A percentile compares a stretch with the other conserved stretches of the same genome.
Evolutionary conservation across 2,888 invertebrate genomes (phyloP).

Genomic region (Cenopis cana): DNA sequence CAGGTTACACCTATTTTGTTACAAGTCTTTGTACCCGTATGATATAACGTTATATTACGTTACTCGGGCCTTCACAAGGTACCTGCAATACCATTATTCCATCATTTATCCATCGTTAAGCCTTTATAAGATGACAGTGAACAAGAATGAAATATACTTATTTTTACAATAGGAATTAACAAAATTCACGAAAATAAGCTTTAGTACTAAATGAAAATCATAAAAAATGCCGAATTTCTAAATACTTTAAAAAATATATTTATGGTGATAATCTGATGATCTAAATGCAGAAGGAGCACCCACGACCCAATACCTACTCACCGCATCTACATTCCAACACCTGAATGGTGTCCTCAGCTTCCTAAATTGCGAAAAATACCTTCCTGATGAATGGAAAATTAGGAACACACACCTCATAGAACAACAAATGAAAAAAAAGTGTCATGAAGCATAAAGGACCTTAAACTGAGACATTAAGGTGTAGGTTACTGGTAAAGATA

Average conservation of each 20-base stretch:
- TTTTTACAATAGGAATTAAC: too few species aligned
- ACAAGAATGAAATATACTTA: too few species aligned
- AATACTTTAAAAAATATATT: too few species aligned
- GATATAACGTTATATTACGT: background rate
- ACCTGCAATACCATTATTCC: too few species aligned
- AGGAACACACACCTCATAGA: constrained; percentile 8
- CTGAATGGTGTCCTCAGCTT: constrained; percentile 12
- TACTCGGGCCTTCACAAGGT: too few species aligned
- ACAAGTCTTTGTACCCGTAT: background rate
- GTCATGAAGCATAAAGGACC: background rate
- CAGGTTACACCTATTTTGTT: background rate
- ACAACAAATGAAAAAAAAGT: background rate
- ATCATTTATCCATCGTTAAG: too few species aligned
- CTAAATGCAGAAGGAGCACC: background rate
- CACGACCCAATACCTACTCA: background rate
- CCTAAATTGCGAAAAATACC: constrained; percentile 37
- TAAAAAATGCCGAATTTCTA: too few species aligned
- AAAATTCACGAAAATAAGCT: too few species aligned
- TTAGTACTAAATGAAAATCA: too few species aligned
- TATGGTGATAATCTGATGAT: too few species aligned
- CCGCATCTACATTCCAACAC: constrained; percentile 3
- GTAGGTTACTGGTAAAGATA: background rate
- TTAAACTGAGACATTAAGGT: background rate
- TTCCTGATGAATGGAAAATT: constrained; percentile 31
- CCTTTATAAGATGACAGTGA: too few species aligned